Percentiles rank a stretch among this genome's conserved stretches.
Conservation (phyloP, 2,113 vertebrate genomes). For the Oncorhynchus mykiss region DNA sequence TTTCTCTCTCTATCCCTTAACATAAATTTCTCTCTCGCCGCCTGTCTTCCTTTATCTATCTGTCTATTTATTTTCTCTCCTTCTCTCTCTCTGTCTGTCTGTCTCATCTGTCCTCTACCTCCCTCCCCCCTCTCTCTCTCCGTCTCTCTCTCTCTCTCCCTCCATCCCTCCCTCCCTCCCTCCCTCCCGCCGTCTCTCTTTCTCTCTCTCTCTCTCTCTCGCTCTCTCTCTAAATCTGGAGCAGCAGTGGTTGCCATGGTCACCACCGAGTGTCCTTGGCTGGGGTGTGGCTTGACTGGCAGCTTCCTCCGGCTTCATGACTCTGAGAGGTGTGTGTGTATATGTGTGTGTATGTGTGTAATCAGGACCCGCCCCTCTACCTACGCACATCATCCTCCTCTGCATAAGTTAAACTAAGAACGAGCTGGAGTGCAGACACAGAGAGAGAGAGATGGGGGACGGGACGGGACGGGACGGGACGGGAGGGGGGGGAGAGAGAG, state of each 20-base stretch:
- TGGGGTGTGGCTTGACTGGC: neutral
- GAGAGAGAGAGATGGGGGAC: no score
- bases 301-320: neutral
- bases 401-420: no score
- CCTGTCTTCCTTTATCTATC: neutral
- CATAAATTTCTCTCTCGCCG: no score
- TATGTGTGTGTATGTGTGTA: neutral
- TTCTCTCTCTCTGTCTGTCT: neutral
- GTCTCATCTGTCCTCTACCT: no score
- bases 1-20: no score
- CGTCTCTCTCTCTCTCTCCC: neutral
- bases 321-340: neutral
- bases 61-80: no score
- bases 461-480: rapidly evolving
- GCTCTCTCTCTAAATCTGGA: neutral
- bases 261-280: neutral
- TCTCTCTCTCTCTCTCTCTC: neutral
- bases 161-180: rapidly evolving
- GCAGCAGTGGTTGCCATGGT: conserved; percentile 2
- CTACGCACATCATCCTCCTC: neutral
- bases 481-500: no score
- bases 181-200: neutral
- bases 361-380: neutral
- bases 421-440: neutral
- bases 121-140: no score